Evolutionary conservation across 53 echinoderm and acorn worm genomes (phyloP).

Genomic region (Apostichopus leukothele): DNA sequence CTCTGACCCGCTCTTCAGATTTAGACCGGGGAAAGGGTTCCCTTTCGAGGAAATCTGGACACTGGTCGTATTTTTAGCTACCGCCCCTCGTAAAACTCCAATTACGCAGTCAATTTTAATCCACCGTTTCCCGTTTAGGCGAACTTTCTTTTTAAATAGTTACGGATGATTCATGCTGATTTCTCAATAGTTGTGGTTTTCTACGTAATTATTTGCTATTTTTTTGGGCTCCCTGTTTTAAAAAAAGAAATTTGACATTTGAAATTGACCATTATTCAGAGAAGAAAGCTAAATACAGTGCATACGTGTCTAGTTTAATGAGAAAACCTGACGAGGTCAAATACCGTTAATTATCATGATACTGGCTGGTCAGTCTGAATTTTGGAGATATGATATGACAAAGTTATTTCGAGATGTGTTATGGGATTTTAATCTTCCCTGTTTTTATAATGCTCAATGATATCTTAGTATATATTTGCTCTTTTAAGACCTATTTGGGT

Average conservation of each 20-base stretch:
- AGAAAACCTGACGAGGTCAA: too few species aligned
- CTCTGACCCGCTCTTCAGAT: background rate
- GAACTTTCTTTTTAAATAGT: background rate
- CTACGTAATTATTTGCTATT: background rate
- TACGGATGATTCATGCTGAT: background rate
- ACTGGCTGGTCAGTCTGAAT: too few species aligned
- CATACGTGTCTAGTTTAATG: too few species aligned
- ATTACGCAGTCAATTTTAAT: background rate
- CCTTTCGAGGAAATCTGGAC: background rate
- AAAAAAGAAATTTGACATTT: background rate
- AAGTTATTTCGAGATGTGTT: too few species aligned
- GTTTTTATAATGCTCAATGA: too few species aligned
- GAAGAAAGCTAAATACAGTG: too few species aligned
- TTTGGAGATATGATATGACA: too few species aligned
- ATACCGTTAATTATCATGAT: too few species aligned
- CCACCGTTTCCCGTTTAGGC: background rate
- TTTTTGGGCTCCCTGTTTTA: background rate
- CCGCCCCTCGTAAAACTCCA: background rate
- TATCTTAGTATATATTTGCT: too few species aligned
- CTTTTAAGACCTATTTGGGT: too few species aligned
- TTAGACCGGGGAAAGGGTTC: background rate
- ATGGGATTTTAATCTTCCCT: too few species aligned
- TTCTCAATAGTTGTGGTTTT: background rate
- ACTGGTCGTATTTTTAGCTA: background rate
- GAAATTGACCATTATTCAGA: background rate